Conservation (phyloP, 2,113 vertebrate genomes). For the Chelonoidis abingdonii region DNA sequence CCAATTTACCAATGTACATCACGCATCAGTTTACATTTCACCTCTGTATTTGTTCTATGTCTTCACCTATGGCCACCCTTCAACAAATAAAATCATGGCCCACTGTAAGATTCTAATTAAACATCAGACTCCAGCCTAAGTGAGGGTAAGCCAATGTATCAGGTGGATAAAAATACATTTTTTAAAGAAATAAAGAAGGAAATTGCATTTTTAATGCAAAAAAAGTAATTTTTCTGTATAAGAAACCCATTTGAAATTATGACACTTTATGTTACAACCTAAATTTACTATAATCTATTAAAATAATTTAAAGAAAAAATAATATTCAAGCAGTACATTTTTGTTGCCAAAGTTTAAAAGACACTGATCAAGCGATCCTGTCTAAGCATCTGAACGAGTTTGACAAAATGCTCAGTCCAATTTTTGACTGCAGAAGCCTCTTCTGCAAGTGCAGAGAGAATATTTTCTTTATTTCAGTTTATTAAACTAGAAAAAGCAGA, state of each 20-base stretch:
- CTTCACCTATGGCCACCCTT: too few species aligned
- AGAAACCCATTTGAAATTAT: not conserved
- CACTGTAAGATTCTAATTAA: slow-evolving; percentile 38
- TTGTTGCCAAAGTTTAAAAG: not conserved
- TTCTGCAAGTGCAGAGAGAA: not conserved
- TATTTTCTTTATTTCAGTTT: not conserved
- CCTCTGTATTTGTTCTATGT: not conserved
- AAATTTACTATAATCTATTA: not conserved
- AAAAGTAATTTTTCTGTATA: not conserved
- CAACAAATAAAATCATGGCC: not conserved
- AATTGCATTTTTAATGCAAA: not conserved
- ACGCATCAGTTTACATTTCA: not conserved
- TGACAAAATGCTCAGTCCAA: not conserved
- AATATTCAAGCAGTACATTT: not conserved
- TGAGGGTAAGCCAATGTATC: slow-evolving; percentile 55
- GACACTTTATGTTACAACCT: not conserved
- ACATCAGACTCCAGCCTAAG: slow-evolving; percentile 34
- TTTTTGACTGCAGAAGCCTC: not conserved
- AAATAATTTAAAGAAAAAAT: not conserved
- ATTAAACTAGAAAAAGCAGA: not conserved
- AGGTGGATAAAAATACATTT: not conserved
- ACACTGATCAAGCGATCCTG: not conserved
- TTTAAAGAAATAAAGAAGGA: not conserved
- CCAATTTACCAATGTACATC: not conserved
- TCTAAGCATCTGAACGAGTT: not conserved